Evolutionary conservation across 2,113 vertebrate genomes (phyloP), one percentile per base, ranked within the genome.

Genomic region (Semnopithecus entellus): DNA sequence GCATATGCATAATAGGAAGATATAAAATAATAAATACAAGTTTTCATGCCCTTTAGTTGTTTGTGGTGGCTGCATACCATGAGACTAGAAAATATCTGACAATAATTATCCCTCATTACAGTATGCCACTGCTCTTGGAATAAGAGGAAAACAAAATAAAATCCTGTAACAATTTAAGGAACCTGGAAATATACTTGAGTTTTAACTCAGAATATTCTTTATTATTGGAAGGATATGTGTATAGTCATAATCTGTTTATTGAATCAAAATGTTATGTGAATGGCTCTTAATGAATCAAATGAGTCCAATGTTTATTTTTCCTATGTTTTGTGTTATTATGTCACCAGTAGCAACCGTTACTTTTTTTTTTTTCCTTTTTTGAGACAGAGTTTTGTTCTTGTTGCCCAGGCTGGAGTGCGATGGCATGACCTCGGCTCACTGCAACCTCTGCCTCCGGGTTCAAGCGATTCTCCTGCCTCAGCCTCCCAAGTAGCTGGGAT

Each of bases 1-100:
- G 75, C 48, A 52, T 2, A 45, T 1, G 6, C 3, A 30, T n/a
- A 52, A 0, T 1, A 48, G 55, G 9, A 59, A 83, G 35, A 76
- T 3, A 13, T 43, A 59, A 82, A 96, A 70, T 32, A 14, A 11
- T 0, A 1, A 14, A 8, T 0, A 1, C 7, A 17, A 5, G 25
- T 10, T 32, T 75, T 78, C 32, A 22, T 18, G 61, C 57, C 57
- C 8, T 43, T 80, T 4, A 23, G 76, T 11, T 73, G n/a, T 32
- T n/a, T 23, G 27, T 30, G 87, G 73, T 55, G 66, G 86, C 81
- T 55, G 22, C 16, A 43, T 0, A 23, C 59, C 64, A 30, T 1
- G 32, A 59, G 73, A 27, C 64, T 66, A 57, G 79, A 78, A 90
- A 68, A 40, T 40, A 80, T 13, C 25, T 1, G 0, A 48, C 70